phyloP scores from a whole-genome alignment of 2,888 invertebrate genomes.

The Spicauda simplicius region DNA sequence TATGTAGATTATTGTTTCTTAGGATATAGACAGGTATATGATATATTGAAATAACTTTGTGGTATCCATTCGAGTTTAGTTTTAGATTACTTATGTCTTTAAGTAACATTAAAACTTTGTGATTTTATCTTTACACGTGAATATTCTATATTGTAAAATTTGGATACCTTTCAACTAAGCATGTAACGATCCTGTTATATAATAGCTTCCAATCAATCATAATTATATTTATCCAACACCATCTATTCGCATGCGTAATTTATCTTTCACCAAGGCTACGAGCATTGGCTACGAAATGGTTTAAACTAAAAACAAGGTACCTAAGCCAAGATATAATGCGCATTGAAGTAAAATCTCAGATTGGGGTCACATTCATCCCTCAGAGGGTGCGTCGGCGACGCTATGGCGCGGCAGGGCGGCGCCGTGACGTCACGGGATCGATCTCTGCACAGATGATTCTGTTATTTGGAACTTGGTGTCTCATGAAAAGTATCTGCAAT shows the following conservation, averaged over 20 bases:
- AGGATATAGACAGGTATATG: too few relatives aligned
- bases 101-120: too few relatives aligned
- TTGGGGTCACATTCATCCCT: conserved; percentile 69
- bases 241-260: not conserved
- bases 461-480: conserved; percentile 25
- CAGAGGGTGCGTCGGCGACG: conserved; percentile 69
- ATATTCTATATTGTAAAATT: too few relatives aligned
- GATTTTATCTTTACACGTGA: too few relatives aligned
- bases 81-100: too few relatives aligned
- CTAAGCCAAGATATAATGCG: conserved; percentile 32
- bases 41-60: too few relatives aligned
- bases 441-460: conserved; percentile 66
- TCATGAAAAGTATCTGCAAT: conserved; percentile 25
- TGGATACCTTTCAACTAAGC: too few relatives aligned
- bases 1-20: too few relatives aligned
- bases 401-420: conserved; percentile 65
- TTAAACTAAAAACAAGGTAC: conserved; percentile 15
- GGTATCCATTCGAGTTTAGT: too few relatives aligned
- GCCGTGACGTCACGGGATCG: conserved; percentile 66
- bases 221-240: not conserved
- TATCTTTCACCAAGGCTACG: not conserved
- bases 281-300: conserved; percentile 9
- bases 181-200: too few relatives aligned
- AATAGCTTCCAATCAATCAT: not conserved
- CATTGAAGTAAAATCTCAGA: conserved; percentile 48